phyloP scores from a whole-genome alignment of 2,797 vertebrate genomes.

The Rhodeus uyekii region DNA sequence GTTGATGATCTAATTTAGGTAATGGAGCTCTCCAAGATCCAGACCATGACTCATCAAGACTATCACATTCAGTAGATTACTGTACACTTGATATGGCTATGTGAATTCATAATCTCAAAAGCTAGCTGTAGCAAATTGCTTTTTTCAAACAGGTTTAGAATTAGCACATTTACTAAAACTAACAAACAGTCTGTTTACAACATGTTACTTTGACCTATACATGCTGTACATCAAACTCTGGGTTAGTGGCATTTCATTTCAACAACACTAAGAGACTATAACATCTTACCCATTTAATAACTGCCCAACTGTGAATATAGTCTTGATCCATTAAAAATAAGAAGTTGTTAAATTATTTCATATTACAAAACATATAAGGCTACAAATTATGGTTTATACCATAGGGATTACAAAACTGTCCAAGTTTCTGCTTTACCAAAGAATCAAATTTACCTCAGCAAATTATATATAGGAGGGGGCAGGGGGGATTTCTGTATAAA shows the following conservation, averaged over 20 bases:
- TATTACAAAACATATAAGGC: neutral
- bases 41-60: slow-evolving; percentile 45
- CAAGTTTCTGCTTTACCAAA: neutral
- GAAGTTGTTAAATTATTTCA: neutral
- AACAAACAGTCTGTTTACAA: neutral
- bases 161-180: neutral
- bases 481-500: no score
- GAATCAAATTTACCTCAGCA: neutral
- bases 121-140: neutral
- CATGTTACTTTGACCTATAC: neutral
- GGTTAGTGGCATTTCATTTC: neutral
- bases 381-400: neutral
- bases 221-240: neutral
- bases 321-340: neutral
- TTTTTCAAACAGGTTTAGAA: neutral
- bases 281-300: neutral
- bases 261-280: neutral
- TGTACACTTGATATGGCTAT: neutral
- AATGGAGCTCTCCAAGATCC: slow-evolving; percentile 24
- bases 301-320: neutral
- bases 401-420: neutral
- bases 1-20: slow-evolving; percentile 35
- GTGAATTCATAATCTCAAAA: neutral
- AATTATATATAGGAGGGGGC: no score
- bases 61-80: slow-evolving; percentile 17